Base-by-base conservation (phyloP, 2,888 invertebrate species). In the Elegia similella region DNA sequence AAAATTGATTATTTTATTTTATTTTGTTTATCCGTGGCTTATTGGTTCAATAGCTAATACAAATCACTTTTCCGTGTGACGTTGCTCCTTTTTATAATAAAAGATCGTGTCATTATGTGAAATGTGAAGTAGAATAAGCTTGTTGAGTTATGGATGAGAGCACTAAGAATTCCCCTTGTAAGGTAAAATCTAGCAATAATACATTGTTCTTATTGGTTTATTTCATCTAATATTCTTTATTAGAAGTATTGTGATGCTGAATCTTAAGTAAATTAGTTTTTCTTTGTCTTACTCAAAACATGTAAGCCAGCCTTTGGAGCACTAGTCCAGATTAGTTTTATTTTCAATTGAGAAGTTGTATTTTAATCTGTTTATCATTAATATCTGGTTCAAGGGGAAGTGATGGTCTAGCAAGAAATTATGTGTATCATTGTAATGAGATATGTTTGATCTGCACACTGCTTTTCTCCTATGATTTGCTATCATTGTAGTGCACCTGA, bases 11-110 rank as follows among this genome's bases (percentile, higher is more conserved):
- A 53, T 88, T 79, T 88, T 82, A 77, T 84, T 87, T 88, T 86
- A 82, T 86, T 88, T 88, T 84, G 72, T 82, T 82, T 70, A 80
- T 80, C 80, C 85, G 88, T 86, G 86, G 89, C 88, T 91, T 89
- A 80, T 87, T 88, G 85, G 78, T 84, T 82, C 80, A 83, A 84
- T 87, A 80, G 88, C 88, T 87, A 77, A 75, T 75, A 80, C 13
- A 78, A 82, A 74, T 83, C 86, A 88, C 84, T 79, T 82, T 81
- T 70, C n/a, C 71, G 79, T 76, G 84, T 83, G 84, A 79, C 81
- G 82, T 85, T 78, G 80, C 80, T 79, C 68, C 72, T 79, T 69
- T 69, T 68, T 67, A 68, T 70, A 67, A 67, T 74, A 79, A 78
- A 86, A 75, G 81, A 82, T 80, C 73, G 68, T 77, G 76, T 70